These are phyloP conservation scores for Dysidea cf. avara DNA, from an alignment of 37 sponge, comb jelly and placozoan genomes.

Conservation along the genomic window DNA sequence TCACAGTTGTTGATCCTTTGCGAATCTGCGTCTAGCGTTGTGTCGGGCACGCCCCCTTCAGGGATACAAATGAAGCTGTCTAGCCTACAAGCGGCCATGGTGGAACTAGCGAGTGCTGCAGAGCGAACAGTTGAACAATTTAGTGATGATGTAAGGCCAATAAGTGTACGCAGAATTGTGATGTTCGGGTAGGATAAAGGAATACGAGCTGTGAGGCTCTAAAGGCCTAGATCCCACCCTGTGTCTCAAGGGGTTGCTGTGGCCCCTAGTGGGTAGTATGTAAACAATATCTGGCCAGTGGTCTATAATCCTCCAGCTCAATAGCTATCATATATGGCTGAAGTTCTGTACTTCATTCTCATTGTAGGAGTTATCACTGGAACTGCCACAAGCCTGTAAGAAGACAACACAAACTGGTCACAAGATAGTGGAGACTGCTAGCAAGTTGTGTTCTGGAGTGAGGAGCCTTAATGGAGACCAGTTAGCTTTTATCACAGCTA, in stretches of 20 bases:
- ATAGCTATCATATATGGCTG: not conserved
- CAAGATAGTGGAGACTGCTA: conserved; percentile 41
- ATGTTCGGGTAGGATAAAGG: too few species aligned
- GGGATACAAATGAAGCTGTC: conserved; percentile 21
- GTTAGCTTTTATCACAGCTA: not conserved
- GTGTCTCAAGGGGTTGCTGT: too few species aligned
- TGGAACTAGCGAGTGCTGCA: conserved; percentile 31
- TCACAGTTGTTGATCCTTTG: conserved; percentile 36
- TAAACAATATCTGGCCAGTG: too few species aligned
- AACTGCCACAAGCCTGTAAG: conserved; percentile 33
- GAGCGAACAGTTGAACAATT: conserved; percentile 18
- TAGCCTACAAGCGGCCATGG: conserved; percentile 42
- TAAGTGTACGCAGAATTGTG: too few species aligned
- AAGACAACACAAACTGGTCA: conserved; percentile 16
- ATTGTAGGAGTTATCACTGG: conserved; percentile 28
- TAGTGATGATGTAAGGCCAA: conserved; percentile 33
- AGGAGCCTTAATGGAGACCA: not conserved
- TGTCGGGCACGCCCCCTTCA: conserved; percentile 14
- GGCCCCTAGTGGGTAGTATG: too few species aligned
- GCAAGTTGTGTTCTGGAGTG: conserved; percentile 4
- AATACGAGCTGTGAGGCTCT: too few species aligned
- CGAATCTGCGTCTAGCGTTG: not conserved
- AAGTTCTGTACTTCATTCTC: not conserved
- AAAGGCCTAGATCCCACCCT: too few species aligned
- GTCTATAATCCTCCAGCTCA: too few species aligned